Evolutionary conservation across 2,113 vertebrate genomes (phyloP), one percentile per base, ranked within the genome.

Genomic region (Prionailurus bengalensis): DNA sequence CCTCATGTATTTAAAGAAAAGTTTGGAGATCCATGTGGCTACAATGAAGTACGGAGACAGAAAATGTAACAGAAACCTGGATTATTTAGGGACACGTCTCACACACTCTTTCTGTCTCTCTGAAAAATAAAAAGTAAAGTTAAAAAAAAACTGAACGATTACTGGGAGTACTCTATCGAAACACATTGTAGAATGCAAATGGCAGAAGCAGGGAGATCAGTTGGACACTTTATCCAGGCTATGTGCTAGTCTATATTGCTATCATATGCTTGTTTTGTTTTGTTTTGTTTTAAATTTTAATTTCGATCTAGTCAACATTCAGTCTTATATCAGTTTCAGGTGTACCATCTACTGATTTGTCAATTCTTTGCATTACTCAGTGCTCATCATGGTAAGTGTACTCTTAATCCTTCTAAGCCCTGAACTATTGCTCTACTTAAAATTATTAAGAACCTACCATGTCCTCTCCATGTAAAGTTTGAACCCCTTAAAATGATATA

Each of bases 341-440:
- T 78, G 7, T 78, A 31, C 42, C 17, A 10, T 48, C 14, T 17
- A 48, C 42, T 17, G 42, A 78, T 31, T 48, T 42, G 48, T 31
- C 74, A 78, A 78, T 78, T 45, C 74, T 16, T 31, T 48, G 31
- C 74, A 48, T 48, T 48, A 78, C 4, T 16, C 42, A 31, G 42
- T 42, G 27, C 14, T 78, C 7, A 31, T 17, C 4, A 4, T 48
- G 13, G 42, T 48, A 48, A 9, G 2, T 78, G 74, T 16, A 78
- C 42, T 78, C 74, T 48, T 10, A 7, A 71, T 65, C 23, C 11
- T 70, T 89, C 15, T 61, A 85, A 89, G 25, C 25, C 16, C 31
- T 63, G 71, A 95, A 76, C 16, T 91, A 68, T 29, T 14, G 16
- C 42, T 94, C 45, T 89, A n/a, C n/a, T 93, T 42, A 91, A 91